These are phyloP conservation scores for Bubalus kerabau DNA, from an alignment of 2,113 vertebrate genomes.

Conservation along the genomic window DNA sequence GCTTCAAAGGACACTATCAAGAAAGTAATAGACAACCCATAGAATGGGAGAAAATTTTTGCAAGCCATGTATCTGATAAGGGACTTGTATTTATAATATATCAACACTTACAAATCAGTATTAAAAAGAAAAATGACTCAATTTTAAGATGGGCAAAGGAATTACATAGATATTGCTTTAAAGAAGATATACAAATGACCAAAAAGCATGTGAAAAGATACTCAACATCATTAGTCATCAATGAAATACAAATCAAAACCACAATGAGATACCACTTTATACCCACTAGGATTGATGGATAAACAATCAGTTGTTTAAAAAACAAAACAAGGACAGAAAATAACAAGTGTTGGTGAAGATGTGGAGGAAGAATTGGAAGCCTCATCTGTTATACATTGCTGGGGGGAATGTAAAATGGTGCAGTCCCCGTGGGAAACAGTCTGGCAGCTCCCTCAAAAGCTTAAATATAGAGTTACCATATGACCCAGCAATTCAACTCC, in stretches of 20 bases:
- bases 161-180: neutral
- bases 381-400: neutral
- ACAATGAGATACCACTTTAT: neutral
- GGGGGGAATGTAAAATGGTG: neutral
- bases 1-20: conserved; percentile 11
- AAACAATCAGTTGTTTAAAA: neutral
- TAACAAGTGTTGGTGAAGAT: neutral
- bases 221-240: neutral
- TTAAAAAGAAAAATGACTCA: neutral
- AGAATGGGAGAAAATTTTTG: neutral
- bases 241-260: conserved; percentile 22
- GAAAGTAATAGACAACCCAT: neutral
- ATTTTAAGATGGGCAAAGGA: conserved; percentile 21
- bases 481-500: neutral
- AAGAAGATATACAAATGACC: neutral
- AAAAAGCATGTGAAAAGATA: neutral
- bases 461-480: neutral
- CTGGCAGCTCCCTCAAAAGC: neutral
- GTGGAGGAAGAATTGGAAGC: neutral
- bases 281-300: neutral
- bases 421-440: neutral
- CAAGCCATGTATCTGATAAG: neutral
- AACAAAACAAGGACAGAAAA: neutral
- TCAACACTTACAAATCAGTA: conserved; percentile 8
- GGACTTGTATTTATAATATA: conserved; percentile 12